phyloP scores from a whole-genome alignment of 1,140 invertebrate species.

The Holotrichia oblita region DNA sequence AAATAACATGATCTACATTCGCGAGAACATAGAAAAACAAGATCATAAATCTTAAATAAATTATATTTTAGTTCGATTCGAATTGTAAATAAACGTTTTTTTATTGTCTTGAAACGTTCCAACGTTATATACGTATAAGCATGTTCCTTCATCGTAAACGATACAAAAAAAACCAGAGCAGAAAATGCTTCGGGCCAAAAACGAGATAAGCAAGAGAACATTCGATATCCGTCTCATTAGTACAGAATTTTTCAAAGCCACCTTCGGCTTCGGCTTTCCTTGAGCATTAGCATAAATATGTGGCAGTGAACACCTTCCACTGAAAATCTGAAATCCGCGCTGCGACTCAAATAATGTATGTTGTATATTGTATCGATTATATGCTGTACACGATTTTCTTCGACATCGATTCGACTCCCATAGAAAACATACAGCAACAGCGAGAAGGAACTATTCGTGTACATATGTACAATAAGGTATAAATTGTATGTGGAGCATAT shows the following conservation, averaged over 20 bases:
- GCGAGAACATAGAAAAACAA: neutral
- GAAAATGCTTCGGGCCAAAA: neutral
- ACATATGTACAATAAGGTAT: neutral
- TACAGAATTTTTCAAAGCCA: constrained; percentile 34
- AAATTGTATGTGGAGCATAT: too few relatives aligned
- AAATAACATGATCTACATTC: neutral
- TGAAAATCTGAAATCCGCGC: constrained; percentile 17
- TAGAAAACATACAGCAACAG: neutral
- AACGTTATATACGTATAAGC: neutral
- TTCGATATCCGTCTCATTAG: constrained; percentile 35
- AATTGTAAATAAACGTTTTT: neutral
- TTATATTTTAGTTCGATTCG: neutral
- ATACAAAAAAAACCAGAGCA: neutral
- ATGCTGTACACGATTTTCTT: constrained; percentile 13
- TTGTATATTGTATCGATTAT: constrained; percentile 10
- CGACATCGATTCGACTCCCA: neutral
- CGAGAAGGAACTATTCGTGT: neutral
- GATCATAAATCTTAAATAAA: constrained; percentile 2
- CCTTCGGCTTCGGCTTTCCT: constrained; percentile 18
- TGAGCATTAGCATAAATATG: constrained; percentile 27
- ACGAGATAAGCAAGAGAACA: neutral
- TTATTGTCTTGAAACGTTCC: neutral
- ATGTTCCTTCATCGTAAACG: neutral
- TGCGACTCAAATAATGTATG: neutral
- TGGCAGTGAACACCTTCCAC: constrained; percentile 3